A percentile compares a stretch with the other conserved stretches of the same genome.
These are phyloP conservation scores for Synanceia verrucosa DNA, from an alignment of 2,797 vertebrate genomes.

Conservation along the genomic window DNA sequence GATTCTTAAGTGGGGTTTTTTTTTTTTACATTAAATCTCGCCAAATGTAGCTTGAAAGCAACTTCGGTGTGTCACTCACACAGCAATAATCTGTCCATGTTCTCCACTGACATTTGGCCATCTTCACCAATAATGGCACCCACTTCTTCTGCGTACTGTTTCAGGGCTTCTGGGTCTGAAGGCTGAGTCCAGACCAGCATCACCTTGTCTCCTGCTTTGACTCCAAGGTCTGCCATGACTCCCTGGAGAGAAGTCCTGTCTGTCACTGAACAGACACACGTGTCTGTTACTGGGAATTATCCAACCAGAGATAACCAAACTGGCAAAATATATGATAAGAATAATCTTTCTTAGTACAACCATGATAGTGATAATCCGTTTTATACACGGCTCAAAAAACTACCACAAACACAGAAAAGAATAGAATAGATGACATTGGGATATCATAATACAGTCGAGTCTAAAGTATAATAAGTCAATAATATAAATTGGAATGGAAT, in stretches of 20 bases:
- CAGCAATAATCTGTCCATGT: constrained; percentile 83
- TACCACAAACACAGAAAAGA: neutral
- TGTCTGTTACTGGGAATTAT: neutral
- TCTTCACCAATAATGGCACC: constrained; percentile 74
- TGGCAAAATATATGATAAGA: neutral
- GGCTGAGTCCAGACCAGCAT: constrained; percentile 88
- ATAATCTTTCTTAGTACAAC: neutral
- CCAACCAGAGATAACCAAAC: neutral
- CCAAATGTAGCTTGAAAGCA: too few species aligned
- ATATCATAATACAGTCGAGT: too few species aligned
- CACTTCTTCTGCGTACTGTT: constrained; percentile 80
- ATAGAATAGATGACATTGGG: too few species aligned
- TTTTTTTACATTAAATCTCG: too few species aligned
- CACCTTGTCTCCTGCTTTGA: constrained; percentile 83
- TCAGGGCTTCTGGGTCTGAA: constrained; percentile 72
- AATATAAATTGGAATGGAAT: neutral
- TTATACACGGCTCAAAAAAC: neutral
- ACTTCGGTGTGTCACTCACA: constrained; percentile 89
- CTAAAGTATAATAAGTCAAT: too few species aligned
- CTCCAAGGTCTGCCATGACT: constrained; percentile 84
- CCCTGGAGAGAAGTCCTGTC: constrained; percentile 17
- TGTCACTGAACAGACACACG: neutral
- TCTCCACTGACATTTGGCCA: constrained; percentile 86
- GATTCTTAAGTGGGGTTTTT: too few species aligned
- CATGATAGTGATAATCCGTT: neutral